Evolutionary conservation across 2,888 invertebrate species (phyloP), one percentile per base, ranked within the genome.

Genomic region (Dione vanillae): DNA sequence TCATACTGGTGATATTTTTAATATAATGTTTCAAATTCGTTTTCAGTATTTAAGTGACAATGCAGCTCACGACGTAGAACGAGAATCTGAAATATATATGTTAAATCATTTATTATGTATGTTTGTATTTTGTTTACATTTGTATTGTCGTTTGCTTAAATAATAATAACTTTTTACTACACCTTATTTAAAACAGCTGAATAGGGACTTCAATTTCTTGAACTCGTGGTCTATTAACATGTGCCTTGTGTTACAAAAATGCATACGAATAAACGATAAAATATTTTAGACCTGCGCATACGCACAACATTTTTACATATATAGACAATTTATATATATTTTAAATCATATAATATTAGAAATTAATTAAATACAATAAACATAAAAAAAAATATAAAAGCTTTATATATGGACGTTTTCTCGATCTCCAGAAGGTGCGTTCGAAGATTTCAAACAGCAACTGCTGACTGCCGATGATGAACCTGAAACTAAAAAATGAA

Each of bases 401-500:
- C 27, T 27, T 27, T 2, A 3, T 27, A 27, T 27, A 2, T 27
- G 11, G 6, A 49, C 16, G 11, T 11, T 16, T 11, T 11, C 19
- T 1, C n/a, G 16, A 47, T n/a, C 16, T 10, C n/a, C 49, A 19
- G 19, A 47, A 0, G 16, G 16, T 47, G 47, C 9, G 9, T n/a
- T 14, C 7, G n/a, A 45, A n/a, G 27, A 27, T 27, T 27, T 27
- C 2, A 3, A 27, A 27, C 27, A 27, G 54, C 56, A 11, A 16
- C 56, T 16, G 37, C 11, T 56, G 10, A 11, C 37, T 10, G 37
- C 16, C 37, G 10, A 11, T 37, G 37, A 56, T 37, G 56, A 16
- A 16, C 11, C 56, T 56, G 56, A 56, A 56, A 40, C 37, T 37
- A 16, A 56, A 56, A 1, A 40, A n/a, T n/a, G n/a, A n/a, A n/a